Conservation (phyloP, 2,113 vertebrate genomes). For the Pygoscelis adeliae region DNA sequence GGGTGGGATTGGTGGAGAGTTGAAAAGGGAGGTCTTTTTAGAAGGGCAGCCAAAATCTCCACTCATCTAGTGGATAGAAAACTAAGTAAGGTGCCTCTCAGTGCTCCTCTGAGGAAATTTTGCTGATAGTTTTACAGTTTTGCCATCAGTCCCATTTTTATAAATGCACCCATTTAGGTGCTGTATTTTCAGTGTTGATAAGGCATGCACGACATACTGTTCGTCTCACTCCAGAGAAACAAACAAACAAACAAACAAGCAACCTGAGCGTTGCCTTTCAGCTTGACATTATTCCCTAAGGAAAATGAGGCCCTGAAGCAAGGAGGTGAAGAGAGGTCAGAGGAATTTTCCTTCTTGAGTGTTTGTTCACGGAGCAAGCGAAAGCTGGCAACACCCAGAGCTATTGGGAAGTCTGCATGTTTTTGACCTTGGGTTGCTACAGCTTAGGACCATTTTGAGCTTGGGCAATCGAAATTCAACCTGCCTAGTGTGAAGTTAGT, state of each 20-base stretch:
- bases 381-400: not conserved
- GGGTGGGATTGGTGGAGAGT: rapidly evolving
- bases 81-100: not conserved
- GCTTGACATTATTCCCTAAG: not conserved
- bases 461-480: not conserved
- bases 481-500: not conserved
- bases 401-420: not conserved
- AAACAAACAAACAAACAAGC: not conserved
- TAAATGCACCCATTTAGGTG: not conserved
- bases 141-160: not conserved
- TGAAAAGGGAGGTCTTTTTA: not conserved
- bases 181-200: not conserved
- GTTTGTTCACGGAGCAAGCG: not conserved
- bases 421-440: not conserved
- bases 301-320: not conserved
- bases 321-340: not conserved
- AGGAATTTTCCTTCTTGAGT: slow-evolving; percentile 18
- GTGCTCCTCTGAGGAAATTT: not conserved
- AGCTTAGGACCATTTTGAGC: not conserved
- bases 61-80: not conserved
- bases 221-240: not conserved
- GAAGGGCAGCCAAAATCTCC: not conserved
- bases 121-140: not conserved
- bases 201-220: not conserved
- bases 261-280: not conserved